Base-by-base conservation (phyloP, 2,797 vertebrate genomes). In the Acipenser ruthenus region DNA sequence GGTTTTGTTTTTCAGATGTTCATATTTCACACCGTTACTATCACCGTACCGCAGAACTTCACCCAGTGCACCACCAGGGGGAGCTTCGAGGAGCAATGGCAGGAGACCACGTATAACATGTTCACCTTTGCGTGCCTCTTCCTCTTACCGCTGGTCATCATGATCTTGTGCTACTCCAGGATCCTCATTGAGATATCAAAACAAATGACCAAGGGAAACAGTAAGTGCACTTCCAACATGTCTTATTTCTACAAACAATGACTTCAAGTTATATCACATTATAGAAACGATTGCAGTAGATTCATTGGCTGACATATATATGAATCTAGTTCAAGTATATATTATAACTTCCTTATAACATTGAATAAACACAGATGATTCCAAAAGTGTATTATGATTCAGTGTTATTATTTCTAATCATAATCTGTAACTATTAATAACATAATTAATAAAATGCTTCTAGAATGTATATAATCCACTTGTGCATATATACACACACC, bases 71-170 rank as follows among this genome's bases (percentile, higher is more conserved):
- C 91, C 66, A 94, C 93, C 0, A 82, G 74, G 0, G 93, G 92
- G 65, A 93, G 91, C 71, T 94, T 95, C 51, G 62, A 83, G 59
- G 80, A 76, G 68, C 85, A 67, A 75, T 93, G 93, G 92, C 90
- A 93, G 4, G 93, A 93, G 83, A 92, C 88, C 6, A 68, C 90
- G 67, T 95, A 94, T 83, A 94, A 94, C 85, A 91, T 94, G 91
- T 82, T 94, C 69, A 88, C 89, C 64, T 95, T 95, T 0, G 59
- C 76, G 55, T 88, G 92, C 78, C 90, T 95, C 76, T 95, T 94
- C 78, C 90, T 95, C 67, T 84, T 95, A n/a, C 93, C 92, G 0
- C 79, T 95, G 83, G 79, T 86, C 72, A 90, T 94, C 82, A 94
- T 94, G 93, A 87, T 92, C 68, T 88, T 84, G 82, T 94, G 91